Base-by-base conservation (phyloP, 2,888 invertebrate species). In the Resseliella maxima region DNA sequence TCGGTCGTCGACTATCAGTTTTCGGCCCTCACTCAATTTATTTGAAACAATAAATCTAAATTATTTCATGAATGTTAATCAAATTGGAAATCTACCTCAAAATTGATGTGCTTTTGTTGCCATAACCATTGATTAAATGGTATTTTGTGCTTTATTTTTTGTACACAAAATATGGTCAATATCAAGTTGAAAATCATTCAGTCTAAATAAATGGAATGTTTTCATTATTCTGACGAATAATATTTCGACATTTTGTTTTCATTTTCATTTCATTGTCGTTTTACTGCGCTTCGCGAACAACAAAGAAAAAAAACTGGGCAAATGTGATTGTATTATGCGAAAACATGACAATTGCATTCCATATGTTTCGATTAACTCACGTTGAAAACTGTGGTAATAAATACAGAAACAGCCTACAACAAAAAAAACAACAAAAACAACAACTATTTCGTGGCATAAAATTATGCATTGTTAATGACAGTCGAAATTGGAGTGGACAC, bases 301-400 rank as follows among this genome's bases (percentile, higher is more conserved):
- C 31, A 72, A 8, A 12, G 3, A 31, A 21, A 12, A 15, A 27
- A 24, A 27, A n/a, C n/a, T n/a, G n/a, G n/a, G n/a, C n/a, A n/a
- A 72, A 31, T 31, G 31, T 31, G 72, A 59, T 59, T 59, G 1
- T 59, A 59, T 59, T 59, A 59, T 59, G 59, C 59, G 10, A 72
- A 72, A 72, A 72, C 72, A 72, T 72, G 35, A 72, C 72, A 72
- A 72, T 72, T 72, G 72, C 72, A 72, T 72, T 72, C 21, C 72
- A 72, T 72, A 72, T 72, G 72, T 72, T 72, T 72, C 72, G 72
- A 18, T 27, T 59, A 24, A 59, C 59, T 59, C 50, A 50, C 50
- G 50, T 6, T 21, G 50, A 50, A 50, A 50, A 50, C 50, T 18
- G 21, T 21, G 50, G 50, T 18, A 3, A 18, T 12, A n/a, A n/a